Conservation (phyloP, 2,888 invertebrate species). For the Nemoura dubitans region DNA sequence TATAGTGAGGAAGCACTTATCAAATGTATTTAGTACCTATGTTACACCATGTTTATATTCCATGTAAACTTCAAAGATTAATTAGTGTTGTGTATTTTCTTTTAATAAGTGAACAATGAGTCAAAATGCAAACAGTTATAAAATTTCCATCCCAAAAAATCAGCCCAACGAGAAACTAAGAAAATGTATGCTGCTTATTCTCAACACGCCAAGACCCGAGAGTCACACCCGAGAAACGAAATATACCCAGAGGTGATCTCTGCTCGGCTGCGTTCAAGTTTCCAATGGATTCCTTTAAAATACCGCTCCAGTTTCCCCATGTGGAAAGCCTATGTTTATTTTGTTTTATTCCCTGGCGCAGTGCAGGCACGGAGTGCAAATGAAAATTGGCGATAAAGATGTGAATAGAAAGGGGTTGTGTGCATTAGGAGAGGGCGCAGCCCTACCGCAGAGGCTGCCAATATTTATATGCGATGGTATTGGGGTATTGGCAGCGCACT, state of each 20-base stretch:
- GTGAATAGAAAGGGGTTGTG: neutral
- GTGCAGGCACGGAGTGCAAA: neutral
- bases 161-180: neutral
- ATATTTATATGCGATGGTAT: constrained; percentile 22
- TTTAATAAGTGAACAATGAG: neutral
- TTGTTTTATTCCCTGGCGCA: neutral
- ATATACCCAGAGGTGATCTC: neutral
- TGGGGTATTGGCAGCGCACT: neutral
- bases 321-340: neutral
- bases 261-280: neutral
- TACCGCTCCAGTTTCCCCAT: neutral
- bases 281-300: neutral
- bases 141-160: neutral
- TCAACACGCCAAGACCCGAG: neutral
- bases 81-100: neutral
- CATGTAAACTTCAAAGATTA: no score
- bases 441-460: neutral
- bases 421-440: neutral
- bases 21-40: no score
- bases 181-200: neutral
- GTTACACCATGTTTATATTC: no score
- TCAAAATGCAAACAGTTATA: neutral
- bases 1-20: no score
- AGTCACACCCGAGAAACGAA: neutral
- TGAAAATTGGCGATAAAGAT: constrained; percentile 15